These are phyloP conservation scores for Xestia rhomboidea DNA, from an alignment of 2,888 invertebrate genomes.

Conservation along the genomic window DNA sequence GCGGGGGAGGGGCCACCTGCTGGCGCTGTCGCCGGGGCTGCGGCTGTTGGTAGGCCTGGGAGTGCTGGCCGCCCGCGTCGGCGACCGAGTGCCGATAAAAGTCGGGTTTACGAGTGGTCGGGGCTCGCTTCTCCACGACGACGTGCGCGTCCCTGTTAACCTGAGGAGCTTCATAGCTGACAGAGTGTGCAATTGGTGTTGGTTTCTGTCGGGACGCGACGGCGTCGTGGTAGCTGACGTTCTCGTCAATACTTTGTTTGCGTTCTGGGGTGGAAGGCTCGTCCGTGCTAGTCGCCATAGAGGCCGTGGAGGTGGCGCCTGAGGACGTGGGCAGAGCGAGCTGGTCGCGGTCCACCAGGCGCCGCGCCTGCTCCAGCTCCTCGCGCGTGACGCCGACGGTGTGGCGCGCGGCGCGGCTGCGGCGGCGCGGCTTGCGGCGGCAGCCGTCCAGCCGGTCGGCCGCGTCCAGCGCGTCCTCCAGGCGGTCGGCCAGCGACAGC, in stretches of 20 bases:
- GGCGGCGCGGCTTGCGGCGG: slow-evolving; percentile 87
- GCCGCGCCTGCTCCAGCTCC: slow-evolving; percentile 94
- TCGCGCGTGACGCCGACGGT: slow-evolving; percentile 96
- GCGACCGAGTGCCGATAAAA: slow-evolving; percentile 86
- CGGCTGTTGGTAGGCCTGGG: slow-evolving; percentile 45
- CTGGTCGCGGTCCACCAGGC: slow-evolving; percentile 91
- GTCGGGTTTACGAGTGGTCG: slow-evolving; percentile 78
- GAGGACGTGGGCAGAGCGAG: slow-evolving; percentile 72
- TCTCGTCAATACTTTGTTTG: slow-evolving; percentile 78
- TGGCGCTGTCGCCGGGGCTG: slow-evolving; percentile 39
- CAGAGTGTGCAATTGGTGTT: slow-evolving; percentile 77
- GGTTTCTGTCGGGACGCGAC: slow-evolving; percentile 76
- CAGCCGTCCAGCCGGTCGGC: slow-evolving; percentile 84
- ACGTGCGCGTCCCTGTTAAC: slow-evolving; percentile 73
- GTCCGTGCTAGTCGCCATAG: slow-evolving; percentile 64
- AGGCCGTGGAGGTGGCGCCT: slow-evolving; percentile 77
- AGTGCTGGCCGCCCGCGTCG: slow-evolving; percentile 67
- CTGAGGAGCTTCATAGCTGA: slow-evolving; percentile 76
- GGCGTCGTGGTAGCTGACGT: slow-evolving; percentile 77
- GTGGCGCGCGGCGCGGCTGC: slow-evolving; percentile 93
- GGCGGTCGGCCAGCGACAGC: slow-evolving; percentile 92
- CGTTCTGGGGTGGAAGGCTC: slow-evolving; percentile 80
- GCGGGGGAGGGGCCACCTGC: slow-evolving; percentile 26
- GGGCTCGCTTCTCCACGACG: slow-evolving; percentile 80
- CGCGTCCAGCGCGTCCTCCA: slow-evolving; percentile 91